Evolutionary conservation across 2,888 invertebrate genomes (phyloP).

Genomic region (Calliphora vomitoria): DNA sequence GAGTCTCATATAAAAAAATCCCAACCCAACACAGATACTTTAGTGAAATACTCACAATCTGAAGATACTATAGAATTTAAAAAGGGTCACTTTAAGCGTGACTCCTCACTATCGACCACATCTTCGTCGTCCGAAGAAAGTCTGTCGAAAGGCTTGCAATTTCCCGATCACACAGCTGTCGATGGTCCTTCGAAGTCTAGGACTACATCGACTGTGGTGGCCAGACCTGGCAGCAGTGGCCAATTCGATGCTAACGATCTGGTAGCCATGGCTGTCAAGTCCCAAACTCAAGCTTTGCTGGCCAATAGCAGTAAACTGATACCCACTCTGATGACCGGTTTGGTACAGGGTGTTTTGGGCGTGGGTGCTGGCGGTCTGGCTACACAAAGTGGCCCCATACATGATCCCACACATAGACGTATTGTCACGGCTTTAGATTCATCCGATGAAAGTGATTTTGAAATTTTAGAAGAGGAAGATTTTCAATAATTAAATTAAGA

Average conservation of each 20-base stretch:
- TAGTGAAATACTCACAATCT: slow-evolving; percentile 57
- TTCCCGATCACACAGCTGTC: slow-evolving; percentile 80
- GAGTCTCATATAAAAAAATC: slow-evolving; percentile 63
- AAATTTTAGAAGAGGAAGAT: slow-evolving; percentile 83
- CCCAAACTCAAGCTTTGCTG: slow-evolving; percentile 78
- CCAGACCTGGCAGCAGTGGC: neutral
- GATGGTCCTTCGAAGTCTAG: slow-evolving; percentile 75
- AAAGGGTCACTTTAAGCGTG: slow-evolving; percentile 83
- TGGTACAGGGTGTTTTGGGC: slow-evolving; percentile 79
- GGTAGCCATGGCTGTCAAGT: slow-evolving; percentile 69
- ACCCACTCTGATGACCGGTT: slow-evolving; percentile 79
- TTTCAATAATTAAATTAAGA: slow-evolving; percentile 77
- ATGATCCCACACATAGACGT: slow-evolving; percentile 73
- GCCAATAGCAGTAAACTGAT: slow-evolving; percentile 76
- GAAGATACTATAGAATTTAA: slow-evolving; percentile 78
- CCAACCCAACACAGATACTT: slow-evolving; percentile 30
- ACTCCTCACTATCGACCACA: slow-evolving; percentile 82
- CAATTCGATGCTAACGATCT: slow-evolving; percentile 68
- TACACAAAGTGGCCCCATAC: slow-evolving; percentile 38
- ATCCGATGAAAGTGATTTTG: slow-evolving; percentile 84
- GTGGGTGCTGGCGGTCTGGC: slow-evolving; percentile 10
- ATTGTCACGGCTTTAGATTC: slow-evolving; percentile 79
- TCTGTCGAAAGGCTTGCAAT: slow-evolving; percentile 83
- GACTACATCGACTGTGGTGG: slow-evolving; percentile 21
- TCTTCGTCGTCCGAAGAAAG: slow-evolving; percentile 84